Base-by-base conservation (phyloP, 2,113 vertebrate genomes). In the Triplophysa siluroides region DNA sequence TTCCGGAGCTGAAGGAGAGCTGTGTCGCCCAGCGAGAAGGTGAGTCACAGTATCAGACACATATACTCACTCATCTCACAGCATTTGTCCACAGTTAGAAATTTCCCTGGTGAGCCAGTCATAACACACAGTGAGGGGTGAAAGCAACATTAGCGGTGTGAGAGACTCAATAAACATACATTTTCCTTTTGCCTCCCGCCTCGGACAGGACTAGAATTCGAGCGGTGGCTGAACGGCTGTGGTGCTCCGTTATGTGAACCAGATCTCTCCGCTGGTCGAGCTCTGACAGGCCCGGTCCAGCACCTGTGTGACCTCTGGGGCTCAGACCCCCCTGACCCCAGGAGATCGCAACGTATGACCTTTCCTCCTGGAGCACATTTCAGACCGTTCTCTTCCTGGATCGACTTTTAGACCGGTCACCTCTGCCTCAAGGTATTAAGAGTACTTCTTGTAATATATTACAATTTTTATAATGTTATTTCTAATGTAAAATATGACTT, bases 381-480 rank as follows among this genome's bases (percentile, higher is more conserved):
- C 97, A 98, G 93, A 96, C 94, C 0, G 96, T 97, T 6, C 95
- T 98, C n/a, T 98, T 99, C 86, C 88, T 99, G 84, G 97, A 99
- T 90, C 93, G 95, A 81, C 92, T 98, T 81, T 86, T 98, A 84
- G 97, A 99, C 69, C 94, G 92, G 64, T 94, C 95, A 0, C 96
- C 96, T 0, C 90, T 98, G 76, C 89, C 93, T 1, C 94, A 92
- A 70, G 95, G 97, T 98, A 86, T 12, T 13, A 21, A 16, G 26
- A 66, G 23, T 1, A 13, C 23, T 33, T 13, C 13, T 56, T 11
- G n/a, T 18, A 8, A 45, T 14, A 13, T 1, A 1, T 1, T 8
- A 2, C 43, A 4, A 4, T 47, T 43, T 24, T n/a, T 56, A 38
- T 29, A 24, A 50, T 78, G 45, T 38, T 2, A 6, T 13, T 68